Evolutionary conservation across 2,888 invertebrate genomes (phyloP), one percentile per base, ranked within the genome.

Genomic region (Melikaiella ostensackeni): DNA sequence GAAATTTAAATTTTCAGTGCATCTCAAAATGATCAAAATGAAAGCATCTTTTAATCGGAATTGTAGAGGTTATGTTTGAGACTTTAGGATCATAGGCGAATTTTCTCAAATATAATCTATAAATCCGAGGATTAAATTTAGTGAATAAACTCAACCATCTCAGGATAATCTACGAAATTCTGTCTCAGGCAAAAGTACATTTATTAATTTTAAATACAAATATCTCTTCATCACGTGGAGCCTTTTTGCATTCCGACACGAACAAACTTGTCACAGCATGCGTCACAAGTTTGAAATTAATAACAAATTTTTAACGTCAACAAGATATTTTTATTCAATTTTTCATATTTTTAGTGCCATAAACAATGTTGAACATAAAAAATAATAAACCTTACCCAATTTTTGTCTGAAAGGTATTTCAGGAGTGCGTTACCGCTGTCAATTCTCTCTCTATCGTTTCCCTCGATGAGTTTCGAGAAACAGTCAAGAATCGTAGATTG

Each of bases 401-500:
- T 86, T 74, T 89, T 88, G 82, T 88, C 86, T 21, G 84, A 82
- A 79, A 93, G 87, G 85, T 93, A 89, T 81, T 90, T 91, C 27
- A 93, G 79, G 74, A 93, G 85, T 78, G 87, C 85, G 8, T 90
- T 77, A 33, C 91, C 92, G 78, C 91, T 92, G 78, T 92, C 90
- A 9, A 92, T 76, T 77, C 93, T 91, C 0, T 90, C 84, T 64
- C 89, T 88, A 73, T 91, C 91, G 7, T 91, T 89, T 66, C 90
- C 89, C 61, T 89, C 88, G 13, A 88, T 88, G 74, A 93, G 84
- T 83, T 92, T 91, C 1, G 90, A 84, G 84, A 93, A 93, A 82
- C 89, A 90, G 80, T 93, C 92, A 38, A 93, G 86, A 75, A 93
- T 86, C 33, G 91, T 90, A 55, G 88, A 88, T 79, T 85, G 87